Evolutionary conservation across 2,888 invertebrate species (phyloP), one percentile per base, ranked within the genome.

Genomic region (Cephus rjabovi): DNA sequence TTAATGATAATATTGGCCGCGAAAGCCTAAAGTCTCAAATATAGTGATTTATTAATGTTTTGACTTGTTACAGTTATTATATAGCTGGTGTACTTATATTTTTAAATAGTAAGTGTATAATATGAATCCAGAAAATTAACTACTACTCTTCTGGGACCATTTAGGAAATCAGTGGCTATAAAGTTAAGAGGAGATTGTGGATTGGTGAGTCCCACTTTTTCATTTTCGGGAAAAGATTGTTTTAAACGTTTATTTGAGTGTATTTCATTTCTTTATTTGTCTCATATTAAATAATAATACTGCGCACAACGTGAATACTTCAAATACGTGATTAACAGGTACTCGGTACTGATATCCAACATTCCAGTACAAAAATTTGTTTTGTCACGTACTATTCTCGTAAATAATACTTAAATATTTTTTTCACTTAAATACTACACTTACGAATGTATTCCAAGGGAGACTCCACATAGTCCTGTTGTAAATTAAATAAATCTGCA

Each of bases 371-470:
- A 23, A 56, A 56, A 9, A 56, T 56, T 56, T 56, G 23, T 56
- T 56, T 56, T 23, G 23, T 56, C 56, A 56, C 23, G 23, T 56
- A 56, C 23, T 56, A 56, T 56, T 56, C 56, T 9, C 56, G 23
- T 9, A 23, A 6, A 23, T 56, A 56, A 56, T 56, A 15, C 56
- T 23, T 56, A 23, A 23, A 56, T 56, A 9, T 56, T 56, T 56
- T 23, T 2, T 9, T 56, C 1, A 23, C 23, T 56, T 56, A 56
- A 56, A 56, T 23, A 23, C 56, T 71, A 23, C 71, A 88, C 73
- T 96, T 96, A 81, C 97, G 94, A 89, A 97, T 97, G 92, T 98
- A 98, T 88, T 98, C 98, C 0, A 97, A 96, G 11, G 97, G 95
- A 0, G 97, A 96, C 86, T 97, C 96, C 1, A 95, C 95, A 89